These are phyloP conservation scores for Dorcus hopei DNA, from an alignment of 2,888 invertebrate species.

Conservation along the genomic window DNA sequence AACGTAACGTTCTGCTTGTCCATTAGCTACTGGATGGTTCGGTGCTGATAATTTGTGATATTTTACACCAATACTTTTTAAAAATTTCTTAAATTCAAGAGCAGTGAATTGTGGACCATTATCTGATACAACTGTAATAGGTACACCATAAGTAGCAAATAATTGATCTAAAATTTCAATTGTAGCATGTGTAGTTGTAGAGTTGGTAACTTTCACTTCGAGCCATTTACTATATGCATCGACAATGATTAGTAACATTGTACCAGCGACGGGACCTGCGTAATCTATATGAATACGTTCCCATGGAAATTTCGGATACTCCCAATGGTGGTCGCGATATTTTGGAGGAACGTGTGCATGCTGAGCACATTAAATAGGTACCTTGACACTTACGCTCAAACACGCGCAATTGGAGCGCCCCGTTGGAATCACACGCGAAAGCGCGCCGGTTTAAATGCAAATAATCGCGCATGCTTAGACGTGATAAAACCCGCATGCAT, in stretches of 20 bases:
- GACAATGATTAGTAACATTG: slow-evolving; percentile 24
- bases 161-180: slow-evolving; percentile 3
- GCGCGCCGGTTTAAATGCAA: too few relatives aligned
- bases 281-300: slow-evolving; percentile 35
- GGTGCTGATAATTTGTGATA: slow-evolving; percentile 17
- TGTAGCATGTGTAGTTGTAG: slow-evolving; percentile 17
- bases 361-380: too few relatives aligned
- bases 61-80: slow-evolving; percentile 15
- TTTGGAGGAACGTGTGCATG: too few relatives aligned
- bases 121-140: slow-evolving; percentile 22
- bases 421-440: too few relatives aligned
- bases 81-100: slow-evolving; percentile 16
- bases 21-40: slow-evolving; percentile 28
- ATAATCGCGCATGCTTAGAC: too few relatives aligned
- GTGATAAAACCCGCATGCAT: too few relatives aligned
- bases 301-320: slow-evolving; percentile 19
- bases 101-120: slow-evolving; percentile 24
- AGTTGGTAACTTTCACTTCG: slow-evolving; percentile 23
- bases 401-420: too few relatives aligned
- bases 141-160: slow-evolving; percentile 20
- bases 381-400: too few relatives aligned
- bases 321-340: too few relatives aligned
- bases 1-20: slow-evolving; percentile 24
- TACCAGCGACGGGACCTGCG: slow-evolving; percentile 30
- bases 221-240: slow-evolving; percentile 27